Percentiles rank a stretch among this genome's conserved stretches.
Evolutionary conservation across 2,888 invertebrate species (phyloP).

Genomic region (Eupelmus urozonus): DNA sequence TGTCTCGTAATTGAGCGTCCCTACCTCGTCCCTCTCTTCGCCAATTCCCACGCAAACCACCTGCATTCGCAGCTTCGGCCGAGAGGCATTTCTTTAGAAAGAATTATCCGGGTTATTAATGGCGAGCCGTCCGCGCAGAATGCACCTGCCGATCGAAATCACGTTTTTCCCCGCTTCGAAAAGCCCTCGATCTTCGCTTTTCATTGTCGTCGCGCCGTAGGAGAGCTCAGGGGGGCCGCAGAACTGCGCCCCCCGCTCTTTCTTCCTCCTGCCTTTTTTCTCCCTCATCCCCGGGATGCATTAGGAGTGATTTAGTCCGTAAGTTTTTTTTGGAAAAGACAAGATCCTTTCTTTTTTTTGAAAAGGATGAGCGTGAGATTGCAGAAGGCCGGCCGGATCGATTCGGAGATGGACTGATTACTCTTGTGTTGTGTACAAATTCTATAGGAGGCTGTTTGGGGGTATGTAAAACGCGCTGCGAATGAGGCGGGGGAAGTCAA

Average conservation of each 20-base stretch:
- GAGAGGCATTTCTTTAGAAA: constrained; percentile 61
- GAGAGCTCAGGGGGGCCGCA: constrained; percentile 27
- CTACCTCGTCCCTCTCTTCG: constrained; percentile 18
- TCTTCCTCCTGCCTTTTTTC: not conserved
- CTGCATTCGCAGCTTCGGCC: not conserved
- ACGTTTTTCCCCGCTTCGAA: constrained; percentile 57
- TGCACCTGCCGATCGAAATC: constrained; percentile 57
- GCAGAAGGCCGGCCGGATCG: constrained; percentile 15
- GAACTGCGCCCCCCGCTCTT: too few relatives aligned
- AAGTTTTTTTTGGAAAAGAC: not conserved
- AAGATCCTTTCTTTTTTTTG: constrained; percentile 20
- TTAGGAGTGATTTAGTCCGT: constrained; percentile 50
- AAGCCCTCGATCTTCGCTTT: constrained; percentile 58
- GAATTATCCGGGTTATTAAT: constrained; percentile 68
- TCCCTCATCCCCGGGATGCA: constrained; percentile 24
- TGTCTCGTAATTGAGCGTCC: constrained; percentile 55
- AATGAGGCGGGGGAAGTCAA: too few relatives aligned
- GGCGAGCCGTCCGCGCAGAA: constrained; percentile 50
- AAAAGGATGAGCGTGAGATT: constrained; percentile 23
- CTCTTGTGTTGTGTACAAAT: not conserved
- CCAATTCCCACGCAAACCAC: constrained; percentile 44
- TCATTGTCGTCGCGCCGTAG: constrained; percentile 59
- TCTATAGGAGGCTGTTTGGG: too few relatives aligned
- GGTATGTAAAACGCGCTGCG: too few relatives aligned
- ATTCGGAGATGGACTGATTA: constrained; percentile 10